These are phyloP conservation scores for Ophioninae sp. DNA, from an alignment of 2,888 invertebrate species.

Conservation along the genomic window DNA sequence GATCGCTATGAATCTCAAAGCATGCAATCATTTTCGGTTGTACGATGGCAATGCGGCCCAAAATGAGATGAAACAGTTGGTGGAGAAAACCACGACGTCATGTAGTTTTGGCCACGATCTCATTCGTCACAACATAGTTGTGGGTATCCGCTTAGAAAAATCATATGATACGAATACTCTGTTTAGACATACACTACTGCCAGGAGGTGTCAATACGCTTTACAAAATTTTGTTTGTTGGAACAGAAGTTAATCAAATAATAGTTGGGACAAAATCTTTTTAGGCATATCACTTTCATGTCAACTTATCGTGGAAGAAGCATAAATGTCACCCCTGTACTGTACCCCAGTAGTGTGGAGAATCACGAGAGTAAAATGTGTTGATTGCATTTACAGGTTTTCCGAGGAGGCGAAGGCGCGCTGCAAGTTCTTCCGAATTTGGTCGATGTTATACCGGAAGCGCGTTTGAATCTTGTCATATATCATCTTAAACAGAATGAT, in stretches of 20 bases:
- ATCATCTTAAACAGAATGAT: slow-evolving; percentile 94
- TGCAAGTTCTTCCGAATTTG: slow-evolving; percentile 94
- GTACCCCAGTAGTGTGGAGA: neutral
- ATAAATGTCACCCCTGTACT: neutral
- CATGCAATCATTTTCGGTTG: slow-evolving; percentile 91
- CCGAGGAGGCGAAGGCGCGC: slow-evolving; percentile 94
- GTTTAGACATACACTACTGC: neutral
- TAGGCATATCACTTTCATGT: neutral
- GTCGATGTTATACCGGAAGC: slow-evolving; percentile 99
- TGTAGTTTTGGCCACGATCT: slow-evolving; percentile 93
- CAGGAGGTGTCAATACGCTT: neutral
- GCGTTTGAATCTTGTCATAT: slow-evolving; percentile 96
- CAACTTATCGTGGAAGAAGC: neutral
- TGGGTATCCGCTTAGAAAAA: slow-evolving; percentile 56
- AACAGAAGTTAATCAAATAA: neutral
- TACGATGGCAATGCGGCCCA: slow-evolving; percentile 98
- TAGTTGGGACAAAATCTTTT: too few relatives aligned
- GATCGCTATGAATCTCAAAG: slow-evolving; percentile 96
- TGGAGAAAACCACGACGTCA: slow-evolving; percentile 86
- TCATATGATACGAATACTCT: neutral
- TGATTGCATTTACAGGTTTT: slow-evolving; percentile 83
- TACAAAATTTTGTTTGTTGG: neutral
- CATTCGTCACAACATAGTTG: slow-evolving; percentile 96
- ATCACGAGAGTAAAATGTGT: neutral
- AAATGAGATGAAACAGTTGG: slow-evolving; percentile 91